Percentiles rank a stretch among this genome's conserved stretches.
These are phyloP conservation scores for Lucilia sericata DNA, from an alignment of 1,140 invertebrate genomes.

Conservation along the genomic window DNA sequence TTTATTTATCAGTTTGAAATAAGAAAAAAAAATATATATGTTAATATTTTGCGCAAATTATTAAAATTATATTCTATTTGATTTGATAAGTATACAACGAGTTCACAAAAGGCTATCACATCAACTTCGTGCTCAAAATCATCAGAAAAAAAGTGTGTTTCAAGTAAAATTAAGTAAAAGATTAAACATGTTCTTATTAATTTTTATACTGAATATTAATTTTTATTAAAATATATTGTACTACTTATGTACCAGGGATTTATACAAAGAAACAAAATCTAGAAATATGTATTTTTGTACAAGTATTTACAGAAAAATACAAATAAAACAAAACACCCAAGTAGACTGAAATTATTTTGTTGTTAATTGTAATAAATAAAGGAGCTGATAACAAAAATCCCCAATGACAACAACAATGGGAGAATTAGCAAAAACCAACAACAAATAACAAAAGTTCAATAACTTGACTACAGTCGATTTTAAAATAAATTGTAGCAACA, in stretches of 20 bases:
- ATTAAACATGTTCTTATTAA: slow-evolving; percentile 4
- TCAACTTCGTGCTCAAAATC: not conserved
- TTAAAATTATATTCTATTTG: not conserved
- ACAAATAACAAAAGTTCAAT: not conserved
- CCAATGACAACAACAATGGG: not conserved
- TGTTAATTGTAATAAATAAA: not conserved
- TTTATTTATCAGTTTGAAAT: slow-evolving; percentile 4
- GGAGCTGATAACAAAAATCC: not conserved
- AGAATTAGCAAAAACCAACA: not conserved
- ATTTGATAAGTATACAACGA: slow-evolving; percentile 2
- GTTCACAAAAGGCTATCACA: slow-evolving; percentile 4
- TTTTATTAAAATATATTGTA: too few species aligned
- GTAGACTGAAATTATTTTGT: not conserved
- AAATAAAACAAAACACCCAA: too few species aligned
- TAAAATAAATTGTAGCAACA: not conserved
- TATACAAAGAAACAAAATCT: too few species aligned
- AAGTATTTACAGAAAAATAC: too few species aligned
- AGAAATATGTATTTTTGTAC: too few species aligned
- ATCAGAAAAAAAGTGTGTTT: not conserved
- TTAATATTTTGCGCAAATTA: slow-evolving; percentile 12
- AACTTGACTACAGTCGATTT: not conserved
- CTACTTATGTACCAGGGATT: too few species aligned
- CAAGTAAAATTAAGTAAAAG: not conserved
- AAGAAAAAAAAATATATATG: not conserved
- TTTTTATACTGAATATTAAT: not conserved